Evolutionary conservation across 2,113 vertebrate species (phyloP).

Genomic region (Cygnus buccinator): DNA sequence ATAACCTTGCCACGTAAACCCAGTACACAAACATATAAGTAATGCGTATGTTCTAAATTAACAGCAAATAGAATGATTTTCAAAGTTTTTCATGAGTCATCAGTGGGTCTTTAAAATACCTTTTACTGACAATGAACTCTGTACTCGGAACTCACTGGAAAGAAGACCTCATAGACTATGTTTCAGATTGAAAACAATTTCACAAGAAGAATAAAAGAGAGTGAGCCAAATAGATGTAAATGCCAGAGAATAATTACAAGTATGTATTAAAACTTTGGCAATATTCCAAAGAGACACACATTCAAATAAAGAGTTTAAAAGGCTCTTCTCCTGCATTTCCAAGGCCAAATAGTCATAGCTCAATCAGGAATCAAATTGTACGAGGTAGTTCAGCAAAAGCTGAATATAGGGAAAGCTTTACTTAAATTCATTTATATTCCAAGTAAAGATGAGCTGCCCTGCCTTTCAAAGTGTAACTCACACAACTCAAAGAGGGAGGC

Average conservation of each 20-base stretch:
- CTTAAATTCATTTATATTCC: neutral
- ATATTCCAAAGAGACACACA: fast-evolving
- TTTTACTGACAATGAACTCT: neutral
- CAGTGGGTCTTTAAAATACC: neutral
- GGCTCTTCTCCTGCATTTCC: neutral
- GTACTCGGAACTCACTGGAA: neutral
- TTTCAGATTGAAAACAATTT: neutral
- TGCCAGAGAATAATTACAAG: neutral
- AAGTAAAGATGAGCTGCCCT: neutral
- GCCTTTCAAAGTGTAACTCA: neutral
- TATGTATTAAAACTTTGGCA: neutral
- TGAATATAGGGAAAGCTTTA: neutral
- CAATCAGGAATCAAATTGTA: neutral
- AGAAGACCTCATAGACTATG: neutral
- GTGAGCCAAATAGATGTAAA: neutral
- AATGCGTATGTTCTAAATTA: neutral
- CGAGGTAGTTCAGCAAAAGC: neutral
- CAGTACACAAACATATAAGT: no score
- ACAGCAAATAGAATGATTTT: neutral
- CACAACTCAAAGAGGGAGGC: neutral
- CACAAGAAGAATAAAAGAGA: neutral
- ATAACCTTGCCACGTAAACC: no score
- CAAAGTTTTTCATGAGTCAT: neutral
- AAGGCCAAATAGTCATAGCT: neutral
- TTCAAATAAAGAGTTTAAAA: neutral